Conservation (phyloP, 2,797 vertebrate genomes). For the Perodicticus potto region DNA sequence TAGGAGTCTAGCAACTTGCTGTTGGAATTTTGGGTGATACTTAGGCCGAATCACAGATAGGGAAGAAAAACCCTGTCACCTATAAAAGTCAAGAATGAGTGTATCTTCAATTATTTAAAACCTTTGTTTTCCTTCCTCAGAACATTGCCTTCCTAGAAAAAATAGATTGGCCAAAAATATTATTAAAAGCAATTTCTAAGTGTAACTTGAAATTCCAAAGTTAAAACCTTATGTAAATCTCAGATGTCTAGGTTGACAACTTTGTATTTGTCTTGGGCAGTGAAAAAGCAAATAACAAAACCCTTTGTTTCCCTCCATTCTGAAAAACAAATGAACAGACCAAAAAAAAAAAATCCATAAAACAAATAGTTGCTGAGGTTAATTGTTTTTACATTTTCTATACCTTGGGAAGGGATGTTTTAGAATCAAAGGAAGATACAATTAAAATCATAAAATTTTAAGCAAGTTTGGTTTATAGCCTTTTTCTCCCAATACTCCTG, state of each 20-base stretch:
- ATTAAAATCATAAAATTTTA: constrained; percentile 52
- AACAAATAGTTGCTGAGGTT: constrained; percentile 19
- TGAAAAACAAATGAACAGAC: constrained; percentile 49
- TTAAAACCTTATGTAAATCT: constrained; percentile 57
- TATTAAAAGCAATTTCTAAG: constrained; percentile 57
- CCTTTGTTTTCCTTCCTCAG: not conserved
- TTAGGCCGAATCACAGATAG: constrained; percentile 53
- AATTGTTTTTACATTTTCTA: fast-evolving
- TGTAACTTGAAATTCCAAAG: constrained; percentile 58
- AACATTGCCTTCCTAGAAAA: constrained; percentile 6
- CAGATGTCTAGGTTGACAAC: not conserved
- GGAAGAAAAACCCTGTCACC: constrained; percentile 43
- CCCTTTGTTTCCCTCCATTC: not conserved
- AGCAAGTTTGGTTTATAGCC: not conserved
- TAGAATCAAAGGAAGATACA: not conserved
- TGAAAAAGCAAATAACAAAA: constrained; percentile 54
- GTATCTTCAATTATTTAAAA: constrained; percentile 14
- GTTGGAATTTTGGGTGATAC: constrained; percentile 46
- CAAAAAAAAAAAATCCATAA: not conserved
- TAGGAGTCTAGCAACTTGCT: constrained; percentile 49
- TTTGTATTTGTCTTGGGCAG: constrained; percentile 32
- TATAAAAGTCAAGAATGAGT: constrained; percentile 48
- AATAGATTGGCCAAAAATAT: constrained; percentile 36
- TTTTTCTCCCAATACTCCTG: constrained; percentile 66
- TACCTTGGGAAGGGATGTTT: constrained; percentile 36